These are phyloP conservation scores for Elmis aenea DNA, from an alignment of 2,888 invertebrate genomes.

Conservation along the genomic window DNA sequence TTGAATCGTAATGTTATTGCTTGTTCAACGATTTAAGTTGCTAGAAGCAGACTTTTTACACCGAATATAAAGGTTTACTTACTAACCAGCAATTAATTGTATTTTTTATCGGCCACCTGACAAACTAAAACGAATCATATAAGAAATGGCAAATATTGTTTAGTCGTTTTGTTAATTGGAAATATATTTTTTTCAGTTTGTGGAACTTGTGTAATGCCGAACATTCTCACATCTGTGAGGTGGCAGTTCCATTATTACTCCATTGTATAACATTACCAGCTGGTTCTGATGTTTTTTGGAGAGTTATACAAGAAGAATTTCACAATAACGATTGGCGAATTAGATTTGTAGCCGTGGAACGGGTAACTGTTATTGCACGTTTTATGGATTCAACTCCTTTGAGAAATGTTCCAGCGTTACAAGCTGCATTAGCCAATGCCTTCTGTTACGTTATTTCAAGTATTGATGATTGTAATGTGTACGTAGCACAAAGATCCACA, in stretches of 20 bases:
- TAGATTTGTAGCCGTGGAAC: slow-evolving; percentile 91
- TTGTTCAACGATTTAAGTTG: too few species aligned
- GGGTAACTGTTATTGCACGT: slow-evolving; percentile 86
- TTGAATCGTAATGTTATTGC: too few species aligned
- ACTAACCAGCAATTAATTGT: too few species aligned
- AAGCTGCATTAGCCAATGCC: slow-evolving; percentile 91
- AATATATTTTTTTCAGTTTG: slow-evolving; percentile 71
- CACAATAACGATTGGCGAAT: slow-evolving; percentile 83
- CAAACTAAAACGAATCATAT: too few species aligned
- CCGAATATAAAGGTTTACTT: too few species aligned
- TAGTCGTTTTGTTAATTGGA: too few species aligned
- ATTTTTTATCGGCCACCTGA: too few species aligned
- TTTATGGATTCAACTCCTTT: slow-evolving; percentile 90
- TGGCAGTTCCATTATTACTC: slow-evolving; percentile 85
- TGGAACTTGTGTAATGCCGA: slow-evolving; percentile 91
- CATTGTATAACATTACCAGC: slow-evolving; percentile 92
- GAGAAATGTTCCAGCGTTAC: slow-evolving; percentile 74
- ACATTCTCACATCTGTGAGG: slow-evolving; percentile 90
- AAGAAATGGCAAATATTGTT: too few species aligned
- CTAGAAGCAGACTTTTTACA: too few species aligned
- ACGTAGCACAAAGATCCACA: slow-evolving; percentile 90
- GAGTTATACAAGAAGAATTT: slow-evolving; percentile 91
- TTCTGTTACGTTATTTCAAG: slow-evolving; percentile 95
- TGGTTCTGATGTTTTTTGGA: slow-evolving; percentile 95
- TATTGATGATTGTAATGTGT: slow-evolving; percentile 92